A percentile compares a stretch with the other conserved stretches of the same genome.
These are phyloP conservation scores for Poeciliopsis turrubarensis DNA, from an alignment of 2,113 vertebrate genomes.

Conservation along the genomic window DNA sequence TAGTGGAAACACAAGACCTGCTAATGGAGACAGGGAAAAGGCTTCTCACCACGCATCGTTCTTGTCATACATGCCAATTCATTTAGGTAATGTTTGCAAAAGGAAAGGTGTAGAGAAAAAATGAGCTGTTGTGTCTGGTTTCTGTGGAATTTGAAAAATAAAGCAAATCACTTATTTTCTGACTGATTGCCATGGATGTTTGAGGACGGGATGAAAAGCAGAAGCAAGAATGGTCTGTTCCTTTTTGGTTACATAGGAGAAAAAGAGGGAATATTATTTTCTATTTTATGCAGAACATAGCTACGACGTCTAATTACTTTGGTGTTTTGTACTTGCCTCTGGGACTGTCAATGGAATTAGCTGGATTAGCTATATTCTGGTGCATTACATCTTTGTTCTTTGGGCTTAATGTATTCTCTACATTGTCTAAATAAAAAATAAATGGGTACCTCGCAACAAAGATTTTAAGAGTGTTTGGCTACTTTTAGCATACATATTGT, in stretches of 20 bases:
- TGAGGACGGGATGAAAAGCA: neutral
- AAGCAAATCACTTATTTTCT: neutral
- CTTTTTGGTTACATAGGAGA: neutral
- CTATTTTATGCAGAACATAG: neutral
- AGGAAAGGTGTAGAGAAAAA: conserved; percentile 10
- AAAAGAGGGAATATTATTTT: neutral
- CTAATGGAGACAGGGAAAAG: conserved; percentile 72
- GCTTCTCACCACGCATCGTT: conserved; percentile 57
- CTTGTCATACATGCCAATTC: conserved; percentile 67
- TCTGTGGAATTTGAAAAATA: conserved; percentile 5
- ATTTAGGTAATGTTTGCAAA: conserved; percentile 57
- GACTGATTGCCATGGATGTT: neutral
- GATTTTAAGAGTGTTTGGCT: no score
- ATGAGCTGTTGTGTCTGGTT: conserved; percentile 38
- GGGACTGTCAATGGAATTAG: no score
- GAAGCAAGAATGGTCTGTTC: neutral
- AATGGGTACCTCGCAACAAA: no score
- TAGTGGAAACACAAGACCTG: conserved; percentile 71
- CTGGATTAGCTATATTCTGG: no score
- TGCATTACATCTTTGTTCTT: no score
- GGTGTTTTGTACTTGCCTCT: neutral
- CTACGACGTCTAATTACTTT: neutral
- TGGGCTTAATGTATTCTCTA: no score
- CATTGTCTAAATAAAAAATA: no score
- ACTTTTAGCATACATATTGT: no score